Evolutionary conservation across 2,888 invertebrate species (phyloP), one percentile per base, ranked within the genome.

Genomic region (Sminthurides aquaticus): DNA sequence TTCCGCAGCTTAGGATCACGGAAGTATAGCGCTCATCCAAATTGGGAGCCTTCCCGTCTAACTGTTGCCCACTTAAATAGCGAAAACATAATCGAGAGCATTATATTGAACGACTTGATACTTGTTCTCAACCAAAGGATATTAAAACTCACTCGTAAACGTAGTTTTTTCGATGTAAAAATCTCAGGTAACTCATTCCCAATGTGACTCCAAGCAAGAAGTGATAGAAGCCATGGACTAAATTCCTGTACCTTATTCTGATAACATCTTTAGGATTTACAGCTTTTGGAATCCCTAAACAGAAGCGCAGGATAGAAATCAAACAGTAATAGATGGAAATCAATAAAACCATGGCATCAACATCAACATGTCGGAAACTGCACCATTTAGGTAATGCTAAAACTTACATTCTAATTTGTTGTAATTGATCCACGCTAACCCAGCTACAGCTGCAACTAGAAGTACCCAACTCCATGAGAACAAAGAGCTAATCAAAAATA

Each of bases 381-480:
- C n/a, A n/a, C n/a, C n/a, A n/a, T n/a, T n/a, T n/a, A n/a, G n/a
- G n/a, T n/a, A n/a, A n/a, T n/a, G 15, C 43, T 34, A 15, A 11
- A 34, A 52, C 57, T 63, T 57, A 58, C 64, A 64, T 34, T 64
- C 25, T 5, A 60, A 27, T 60, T 49, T 34, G 18, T 49, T n/a
- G 20, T 28, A 59, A 55, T 34, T 48, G 3, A 64, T 34, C 64
- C 64, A 64, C 1, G 59, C 59, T 1, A 59, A 24, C 5, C 20
- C 18, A 3, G 24, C 43, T 8, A 64, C 24, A 1, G 20, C 55
- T 0, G 49, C 49, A 27, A 20, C 25, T 8, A 64, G 20, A 29
- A 34, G 49, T n/a, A 64, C 55, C 59, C 64, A 64, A 48, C 58
- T 34, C 15, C 58, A 22, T 11, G 64, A 64, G n/a, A 64, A 59